Evolutionary conservation across 2,113 vertebrate genomes (phyloP), one percentile per base, ranked within the genome.

Genomic region (Cyphomyrus discorhynchus): DNA sequence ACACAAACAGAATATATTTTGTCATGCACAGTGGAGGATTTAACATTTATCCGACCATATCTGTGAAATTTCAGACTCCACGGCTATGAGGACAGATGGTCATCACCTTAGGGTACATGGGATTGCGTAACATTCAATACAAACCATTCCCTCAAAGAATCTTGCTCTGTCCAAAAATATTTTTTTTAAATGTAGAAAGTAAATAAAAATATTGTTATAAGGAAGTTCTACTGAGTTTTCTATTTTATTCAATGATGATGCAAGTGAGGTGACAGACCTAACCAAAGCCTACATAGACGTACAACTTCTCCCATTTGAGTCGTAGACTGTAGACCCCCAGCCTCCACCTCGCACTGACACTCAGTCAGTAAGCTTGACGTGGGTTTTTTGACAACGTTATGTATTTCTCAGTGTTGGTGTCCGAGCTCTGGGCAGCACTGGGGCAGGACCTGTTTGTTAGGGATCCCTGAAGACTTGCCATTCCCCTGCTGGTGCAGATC

Each of bases 51-150:
- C 88, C 88, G 74, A 31, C 39, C 5, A 49, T 74, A 10, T 35
- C 58, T 31, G 27, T 17, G 47, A 53, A 35, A 86, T 27, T 31
- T 50, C 27, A 27, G 46, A 50, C 49, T 52, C 31, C 31, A 52
- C 5, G 19, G 17, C 70, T 9, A 50, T 21, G 35, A 52, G 47
- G 49, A 80, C 88, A 77, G 66, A 89, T 80, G 70, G 70, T 70
- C 45, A 53, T 52, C 70, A 80, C 88, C 88, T 89, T 53, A 82
- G 88, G 70, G 66, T 80, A 39, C 53, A 80, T 27, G 49, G 66
- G 27, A 82, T 19, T 31, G 27, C 1, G 66, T 17, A 53, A 52
- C 47, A 87, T 50, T 17, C 31, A 17, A 21, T 53, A 31, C 85
- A 87, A 87, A 39, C n/a, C 17, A n/a, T 21, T 35, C 3, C 85